phyloP scores from a whole-genome alignment of 2,797 vertebrate species.

The Silurus aristotelis region DNA sequence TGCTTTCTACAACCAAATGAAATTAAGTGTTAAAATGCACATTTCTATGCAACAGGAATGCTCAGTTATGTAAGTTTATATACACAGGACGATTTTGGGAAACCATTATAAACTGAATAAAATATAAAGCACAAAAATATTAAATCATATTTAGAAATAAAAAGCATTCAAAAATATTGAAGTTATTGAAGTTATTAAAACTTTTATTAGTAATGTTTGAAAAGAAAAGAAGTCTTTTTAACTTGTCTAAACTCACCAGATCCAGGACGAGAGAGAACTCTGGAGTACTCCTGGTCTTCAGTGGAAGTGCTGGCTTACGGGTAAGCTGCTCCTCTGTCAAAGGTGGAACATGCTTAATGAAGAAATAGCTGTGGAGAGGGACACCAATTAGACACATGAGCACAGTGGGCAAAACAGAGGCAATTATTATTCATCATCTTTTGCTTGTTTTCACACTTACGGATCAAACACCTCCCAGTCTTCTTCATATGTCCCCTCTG shows the following conservation, averaged over 20 bases:
- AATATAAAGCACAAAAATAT: background rate
- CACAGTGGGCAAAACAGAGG: background rate
- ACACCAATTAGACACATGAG: background rate
- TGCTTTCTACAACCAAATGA: background rate
- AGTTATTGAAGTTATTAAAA: background rate
- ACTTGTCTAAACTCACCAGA: conserved; percentile 75
- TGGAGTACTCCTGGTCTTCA: conserved; percentile 98
- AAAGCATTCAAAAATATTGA: background rate
- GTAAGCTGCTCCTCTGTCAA: conserved; percentile 98
- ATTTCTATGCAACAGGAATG: background rate
- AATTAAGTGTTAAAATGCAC: background rate
- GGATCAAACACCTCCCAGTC: conserved; percentile 99
- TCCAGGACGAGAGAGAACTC: conserved; percentile 97
- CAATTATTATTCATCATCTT: background rate
- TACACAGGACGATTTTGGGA: too few relatives aligned
- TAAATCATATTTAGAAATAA: too few relatives aligned
- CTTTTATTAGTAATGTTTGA: background rate
- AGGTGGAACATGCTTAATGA: conserved; percentile 98
- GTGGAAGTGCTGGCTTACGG: conserved; percentile 92
- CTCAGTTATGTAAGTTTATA: background rate
- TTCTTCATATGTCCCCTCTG: conserved; percentile 94
- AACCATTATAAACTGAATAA: background rate
- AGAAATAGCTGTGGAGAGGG: conserved; percentile 84
- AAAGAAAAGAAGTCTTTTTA: too few relatives aligned
- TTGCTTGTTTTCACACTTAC: conserved; percentile 75